Conservation (phyloP, 2,113 vertebrate genomes). For the Sterna hirundo region DNA sequence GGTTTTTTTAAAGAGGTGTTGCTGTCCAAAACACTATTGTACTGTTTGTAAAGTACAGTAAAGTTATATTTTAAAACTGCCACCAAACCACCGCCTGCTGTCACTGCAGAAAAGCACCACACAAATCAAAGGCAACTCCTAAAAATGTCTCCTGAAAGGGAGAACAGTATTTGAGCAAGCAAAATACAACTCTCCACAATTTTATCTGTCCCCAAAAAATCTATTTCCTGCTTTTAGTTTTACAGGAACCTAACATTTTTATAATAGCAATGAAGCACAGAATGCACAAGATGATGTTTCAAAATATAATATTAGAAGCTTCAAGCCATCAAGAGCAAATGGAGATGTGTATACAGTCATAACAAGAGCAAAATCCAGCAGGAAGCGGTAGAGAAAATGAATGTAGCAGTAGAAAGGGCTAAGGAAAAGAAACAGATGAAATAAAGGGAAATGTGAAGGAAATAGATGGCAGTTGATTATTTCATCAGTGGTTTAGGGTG, state of each 20-base stretch:
- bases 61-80: conserved; percentile 21
- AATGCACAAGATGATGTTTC: background rate
- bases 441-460: background rate
- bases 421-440: background rate
- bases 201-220: background rate
- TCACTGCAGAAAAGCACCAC: conserved; percentile 2
- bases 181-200: background rate
- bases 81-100: background rate
- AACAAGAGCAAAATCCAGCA: background rate
- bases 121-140: background rate
- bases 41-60: background rate
- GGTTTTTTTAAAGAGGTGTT: background rate
- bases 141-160: conserved; percentile 1
- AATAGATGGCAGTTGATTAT: background rate
- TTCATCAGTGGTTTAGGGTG: background rate
- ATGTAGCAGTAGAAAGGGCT: background rate
- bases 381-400: background rate
- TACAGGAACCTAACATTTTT: background rate
- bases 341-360: background rate
- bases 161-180: background rate
- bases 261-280: background rate
- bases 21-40: background rate
- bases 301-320: background rate
- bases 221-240: background rate
- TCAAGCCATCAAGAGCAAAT: background rate